Percentiles rank a stretch among this genome's conserved stretches.
Conservation (phyloP, 2,113 vertebrate genomes). For the Cyprinus carpio region DNA sequence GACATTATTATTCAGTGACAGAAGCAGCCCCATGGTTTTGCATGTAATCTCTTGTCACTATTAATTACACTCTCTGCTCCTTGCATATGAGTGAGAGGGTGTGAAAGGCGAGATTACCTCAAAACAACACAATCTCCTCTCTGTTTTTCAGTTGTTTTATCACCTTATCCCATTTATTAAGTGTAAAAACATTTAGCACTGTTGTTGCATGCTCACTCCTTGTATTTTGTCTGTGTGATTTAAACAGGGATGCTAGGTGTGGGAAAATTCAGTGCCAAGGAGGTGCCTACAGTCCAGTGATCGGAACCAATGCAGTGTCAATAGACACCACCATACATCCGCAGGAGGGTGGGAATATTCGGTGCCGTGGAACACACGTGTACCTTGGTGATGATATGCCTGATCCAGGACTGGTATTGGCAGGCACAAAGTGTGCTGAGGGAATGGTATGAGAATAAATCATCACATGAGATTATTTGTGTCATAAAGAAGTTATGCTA, state of each 20-base stretch:
- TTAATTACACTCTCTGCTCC: conserved; percentile 15
- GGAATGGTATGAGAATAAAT: conserved; percentile 81
- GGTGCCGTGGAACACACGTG: conserved; percentile 95
- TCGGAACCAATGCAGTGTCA: conserved; percentile 97
- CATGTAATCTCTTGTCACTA: conserved; percentile 17
- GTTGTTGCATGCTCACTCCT: conserved; percentile 24
- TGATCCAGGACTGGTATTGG: conserved; percentile 91
- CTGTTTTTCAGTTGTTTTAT: not conserved
- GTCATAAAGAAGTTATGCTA: not conserved
- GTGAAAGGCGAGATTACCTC: not conserved
- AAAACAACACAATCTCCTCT: not conserved
- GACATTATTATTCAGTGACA: conserved; percentile 17
- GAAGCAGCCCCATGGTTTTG: not conserved
- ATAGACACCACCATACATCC: conserved; percentile 98
- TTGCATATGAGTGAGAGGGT: not conserved
- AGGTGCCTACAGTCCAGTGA: conserved; percentile 92
- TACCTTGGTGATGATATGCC: conserved; percentile 97
- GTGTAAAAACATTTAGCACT: not conserved
- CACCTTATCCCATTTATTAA: conserved; percentile 13
- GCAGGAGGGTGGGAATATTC: conserved; percentile 89
- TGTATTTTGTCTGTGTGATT: conserved; percentile 19
- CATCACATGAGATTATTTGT: not conserved
- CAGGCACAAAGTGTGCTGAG: conserved; percentile 92
- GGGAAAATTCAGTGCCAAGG: conserved; percentile 99
- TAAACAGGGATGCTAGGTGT: conserved; percentile 91